Evolutionary conservation across 2,888 invertebrate genomes (phyloP), one percentile per base, ranked within the genome.

Genomic region (Amiota mariae): DNA sequence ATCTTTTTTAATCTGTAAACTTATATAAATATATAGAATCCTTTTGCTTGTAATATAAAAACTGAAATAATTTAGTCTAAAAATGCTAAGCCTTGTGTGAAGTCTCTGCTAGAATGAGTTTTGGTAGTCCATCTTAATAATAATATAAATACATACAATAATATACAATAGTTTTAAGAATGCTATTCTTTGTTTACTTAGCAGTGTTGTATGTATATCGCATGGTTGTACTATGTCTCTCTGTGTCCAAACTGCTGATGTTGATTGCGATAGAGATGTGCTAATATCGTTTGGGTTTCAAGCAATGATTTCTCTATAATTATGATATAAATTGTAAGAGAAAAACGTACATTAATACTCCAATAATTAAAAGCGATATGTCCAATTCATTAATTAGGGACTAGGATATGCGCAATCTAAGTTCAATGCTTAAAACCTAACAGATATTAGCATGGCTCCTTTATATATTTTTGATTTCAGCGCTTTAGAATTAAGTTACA

Each of bases 271-370:
- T 20, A 36, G 75, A 82, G 77, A 79, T 85, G 79, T 79, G 80
- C 86, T 85, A 84, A 81, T 85, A 81, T 76, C 71, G 75, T 82
- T 72, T 13, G 46, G 77, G 79, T 84, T 85, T 81, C 81, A 68
- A 68, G 67, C 67, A 24, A 54, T 68, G 54, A 68, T 66, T 66
- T 66, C 10, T 24, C 20, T 8, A 51, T 20, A 59, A 59, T 20
- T 36, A 36, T 36, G 36, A 6, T 11, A 59, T 11, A 59, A 59
- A 11, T 59, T 59, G 36, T 36, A 6, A 36, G 8, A 36, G 36
- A 36, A 36, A 36, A 36, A 36, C 36, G 4, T 36, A 6, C n/a
- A n/a, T n/a, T 36, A 36, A 36, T 36, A 36, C 6, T 36, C 36
- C 36, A 36, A 36, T 6, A 36, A 36, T 36, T 36, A 36, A 36